Percentiles rank a stretch among this genome's conserved stretches.
These are phyloP conservation scores for Caracal caracal DNA, from an alignment of 2,113 vertebrate genomes.

Conservation along the genomic window DNA sequence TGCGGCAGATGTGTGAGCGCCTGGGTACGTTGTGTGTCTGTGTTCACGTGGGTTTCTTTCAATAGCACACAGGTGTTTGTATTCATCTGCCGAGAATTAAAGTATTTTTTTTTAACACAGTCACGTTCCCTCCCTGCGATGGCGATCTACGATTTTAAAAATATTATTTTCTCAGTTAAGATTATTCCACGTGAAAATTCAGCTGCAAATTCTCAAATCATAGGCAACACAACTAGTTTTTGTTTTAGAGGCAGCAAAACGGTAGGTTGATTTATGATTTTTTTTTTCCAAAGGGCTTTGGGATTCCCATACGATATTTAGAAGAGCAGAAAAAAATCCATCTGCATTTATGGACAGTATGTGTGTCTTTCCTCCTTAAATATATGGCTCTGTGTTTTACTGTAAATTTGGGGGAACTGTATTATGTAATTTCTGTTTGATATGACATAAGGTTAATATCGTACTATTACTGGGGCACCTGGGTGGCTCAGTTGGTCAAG, in stretches of 20 bases:
- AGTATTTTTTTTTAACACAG: not conserved
- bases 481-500: no score
- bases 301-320: not conserved
- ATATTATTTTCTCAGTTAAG: not conserved
- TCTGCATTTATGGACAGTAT: not conserved
- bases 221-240: not conserved
- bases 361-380: not conserved
- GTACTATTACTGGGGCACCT: not conserved
- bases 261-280: not conserved
- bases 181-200: not conserved
- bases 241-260: not conserved
- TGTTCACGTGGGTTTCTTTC: not conserved
- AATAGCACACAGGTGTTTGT: not conserved
- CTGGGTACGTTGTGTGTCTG: slow-evolving; percentile 90
- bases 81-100: not conserved
- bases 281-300: not conserved
- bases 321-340: not conserved
- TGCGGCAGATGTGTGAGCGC: slow-evolving; percentile 98
- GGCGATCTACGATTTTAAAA: not conserved
- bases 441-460: not conserved
- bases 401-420: not conserved
- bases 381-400: not conserved
- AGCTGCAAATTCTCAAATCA: slow-evolving; percentile 26
- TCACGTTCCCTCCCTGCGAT: not conserved
- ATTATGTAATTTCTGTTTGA: not conserved